Conservation (phyloP, 2,113 vertebrate genomes). For the Accipiter cooperii region DNA sequence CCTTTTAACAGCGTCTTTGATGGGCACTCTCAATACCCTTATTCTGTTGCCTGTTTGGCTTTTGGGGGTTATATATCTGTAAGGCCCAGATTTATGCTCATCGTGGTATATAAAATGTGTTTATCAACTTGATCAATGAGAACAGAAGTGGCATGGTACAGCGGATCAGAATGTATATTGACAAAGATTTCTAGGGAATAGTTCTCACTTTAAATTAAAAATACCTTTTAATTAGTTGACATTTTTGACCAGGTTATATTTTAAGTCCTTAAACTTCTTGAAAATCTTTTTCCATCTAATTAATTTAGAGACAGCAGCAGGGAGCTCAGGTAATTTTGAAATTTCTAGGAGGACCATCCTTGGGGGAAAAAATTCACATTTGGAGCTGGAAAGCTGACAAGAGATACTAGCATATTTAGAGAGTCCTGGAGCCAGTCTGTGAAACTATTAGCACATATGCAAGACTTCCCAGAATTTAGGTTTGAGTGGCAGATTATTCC, state of each 20-base stretch:
- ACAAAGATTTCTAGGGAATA: neutral
- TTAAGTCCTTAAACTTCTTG: neutral
- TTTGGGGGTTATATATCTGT: neutral
- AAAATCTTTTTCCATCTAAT: neutral
- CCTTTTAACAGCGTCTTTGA: neutral
- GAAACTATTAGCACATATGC: neutral
- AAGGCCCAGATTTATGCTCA: neutral
- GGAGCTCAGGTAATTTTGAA: neutral
- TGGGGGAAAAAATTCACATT: neutral
- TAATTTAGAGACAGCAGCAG: neutral
- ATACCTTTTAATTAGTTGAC: neutral
- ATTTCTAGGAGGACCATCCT: neutral
- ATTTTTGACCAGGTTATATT: neutral
- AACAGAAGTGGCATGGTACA: neutral
- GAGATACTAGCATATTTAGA: neutral
- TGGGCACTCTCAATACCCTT: fast-evolving
- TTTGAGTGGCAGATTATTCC: neutral
- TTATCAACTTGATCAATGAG: neutral
- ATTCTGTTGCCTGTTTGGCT: neutral
- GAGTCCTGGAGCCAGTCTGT: neutral
- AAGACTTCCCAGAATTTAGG: neutral
- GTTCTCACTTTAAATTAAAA: neutral
- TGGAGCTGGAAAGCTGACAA: neutral
- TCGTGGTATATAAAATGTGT: neutral
- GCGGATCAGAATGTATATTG: neutral